Evolutionary conservation across 2,888 invertebrate genomes (phyloP), one percentile per base, ranked within the genome.

Genomic region (Netelia melanura): DNA sequence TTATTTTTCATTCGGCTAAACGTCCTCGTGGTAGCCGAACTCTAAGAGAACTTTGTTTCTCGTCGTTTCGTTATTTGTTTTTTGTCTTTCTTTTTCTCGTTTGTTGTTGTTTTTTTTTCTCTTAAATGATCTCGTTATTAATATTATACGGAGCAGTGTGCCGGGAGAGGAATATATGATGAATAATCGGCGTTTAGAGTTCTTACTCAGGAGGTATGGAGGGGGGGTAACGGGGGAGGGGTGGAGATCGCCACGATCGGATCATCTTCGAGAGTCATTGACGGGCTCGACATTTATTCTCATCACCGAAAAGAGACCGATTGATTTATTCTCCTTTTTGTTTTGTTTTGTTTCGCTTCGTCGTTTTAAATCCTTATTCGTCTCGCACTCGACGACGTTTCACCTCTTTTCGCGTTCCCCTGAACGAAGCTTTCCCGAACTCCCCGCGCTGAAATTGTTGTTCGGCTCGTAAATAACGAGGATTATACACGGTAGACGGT

Each of bases 51-150:
- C 43, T 78, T 48, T 76, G 52, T 74, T 48, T 48, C 14, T 48
- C 48, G 14, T 48, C 48, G 48, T 48, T 6, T 54, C 11, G 23
- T 21, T 70, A 21, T 64, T 44, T 21, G 14, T 68, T 75, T 68
- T 75, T 65, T 43, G 70, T 74, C 67, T 58, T 65, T 62, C 64
- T 64, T 61, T 68, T 82, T 61, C 75, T 76, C 84, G 67, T 67
- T 79, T 81, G 80, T 81, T 74, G 38, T 43, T 68, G 52, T 85
- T 71, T 68, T 83, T 70, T 72, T 68, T 74, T 77, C 80, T 82
- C 58, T 72, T 70, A 76, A n/a, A 65, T 64, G 21, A 71, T 79
- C 48, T 79, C 48, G 82, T 67, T 65, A 21, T 54, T 54, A 52
- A 43, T 71, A n/a, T 67, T 75, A 43, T 52, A 61, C 77, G 81